Percentiles rank a stretch among this genome's conserved stretches.
Evolutionary conservation across 2,113 vertebrate species (phyloP).

Genomic region (Mesoclemmys tuberculata): DNA sequence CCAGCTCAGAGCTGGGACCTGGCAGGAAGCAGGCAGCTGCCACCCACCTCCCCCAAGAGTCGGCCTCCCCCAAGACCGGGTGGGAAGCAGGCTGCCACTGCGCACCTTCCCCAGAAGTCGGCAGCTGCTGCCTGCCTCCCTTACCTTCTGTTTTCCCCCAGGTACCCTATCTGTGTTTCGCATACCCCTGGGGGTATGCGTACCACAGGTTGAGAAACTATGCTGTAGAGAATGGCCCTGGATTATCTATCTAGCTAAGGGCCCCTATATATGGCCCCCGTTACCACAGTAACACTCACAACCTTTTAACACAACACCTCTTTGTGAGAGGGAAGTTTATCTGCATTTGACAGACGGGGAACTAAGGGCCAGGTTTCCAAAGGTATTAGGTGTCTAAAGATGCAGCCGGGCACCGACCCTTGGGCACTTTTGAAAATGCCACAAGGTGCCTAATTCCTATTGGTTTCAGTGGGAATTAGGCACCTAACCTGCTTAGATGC

Average conservation of each 20-base stretch:
- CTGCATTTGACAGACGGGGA: background rate
- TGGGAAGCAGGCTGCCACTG: too few species aligned
- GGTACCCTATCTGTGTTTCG: too few species aligned
- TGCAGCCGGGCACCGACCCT: background rate
- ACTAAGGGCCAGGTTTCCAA: background rate
- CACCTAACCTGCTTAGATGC: background rate
- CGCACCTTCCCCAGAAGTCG: too few species aligned
- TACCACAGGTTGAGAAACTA: too few species aligned
- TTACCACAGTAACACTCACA: background rate
- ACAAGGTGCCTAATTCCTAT: background rate
- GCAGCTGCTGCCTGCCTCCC: too few species aligned
- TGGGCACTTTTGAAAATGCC: background rate
- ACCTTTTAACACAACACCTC: background rate
- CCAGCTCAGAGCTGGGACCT: too few species aligned
- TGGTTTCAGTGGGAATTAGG: background rate
- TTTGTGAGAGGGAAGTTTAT: background rate
- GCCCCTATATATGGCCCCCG: too few species aligned
- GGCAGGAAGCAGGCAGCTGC: too few species aligned
- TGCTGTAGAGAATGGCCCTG: background rate
- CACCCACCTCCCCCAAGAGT: too few species aligned
- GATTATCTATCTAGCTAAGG: background rate
- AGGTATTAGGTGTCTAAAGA: background rate
- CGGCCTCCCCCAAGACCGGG: too few species aligned
- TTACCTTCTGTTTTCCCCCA: too few species aligned
- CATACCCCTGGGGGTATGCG: too few species aligned